Conservation (phyloP, 1,140 invertebrate genomes). For the Cyrtorhinus lividipennis region DNA sequence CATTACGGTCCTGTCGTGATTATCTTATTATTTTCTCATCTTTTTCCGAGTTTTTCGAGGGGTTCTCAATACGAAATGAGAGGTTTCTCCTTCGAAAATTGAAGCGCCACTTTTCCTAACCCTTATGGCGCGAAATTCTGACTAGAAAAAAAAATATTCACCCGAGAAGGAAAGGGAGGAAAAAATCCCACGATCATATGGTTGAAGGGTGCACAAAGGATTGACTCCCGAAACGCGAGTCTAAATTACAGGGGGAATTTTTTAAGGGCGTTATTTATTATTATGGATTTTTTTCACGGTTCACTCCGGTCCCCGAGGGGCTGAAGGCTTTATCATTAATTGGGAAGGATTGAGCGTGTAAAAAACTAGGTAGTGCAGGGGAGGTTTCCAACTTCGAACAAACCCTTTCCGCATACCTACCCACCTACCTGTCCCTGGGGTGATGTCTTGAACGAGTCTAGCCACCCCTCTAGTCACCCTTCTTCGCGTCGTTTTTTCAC, state of each 20-base stretch:
- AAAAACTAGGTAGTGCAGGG: background rate
- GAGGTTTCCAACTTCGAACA: background rate
- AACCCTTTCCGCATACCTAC: conserved; percentile 6
- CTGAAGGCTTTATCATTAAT: conserved; percentile 7
- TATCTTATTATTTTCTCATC: background rate
- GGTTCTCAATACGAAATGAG: background rate
- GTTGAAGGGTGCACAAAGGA: background rate
- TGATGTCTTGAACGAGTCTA: conserved; percentile 3
- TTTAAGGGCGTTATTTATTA: conserved; percentile 3
- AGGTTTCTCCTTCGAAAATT: background rate
- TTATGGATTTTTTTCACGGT: background rate
- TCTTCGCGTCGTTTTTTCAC: too few species aligned
- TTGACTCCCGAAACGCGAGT: conserved; percentile 9
- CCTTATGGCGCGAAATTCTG: background rate
- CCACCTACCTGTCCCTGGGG: background rate
- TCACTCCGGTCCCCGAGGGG: background rate
- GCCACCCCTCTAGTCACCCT: background rate
- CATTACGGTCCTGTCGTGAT: background rate
- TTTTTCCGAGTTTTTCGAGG: background rate
- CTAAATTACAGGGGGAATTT: conserved; percentile 2
- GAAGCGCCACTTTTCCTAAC: background rate
- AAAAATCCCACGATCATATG: background rate
- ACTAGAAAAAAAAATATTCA: background rate
- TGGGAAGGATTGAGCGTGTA: background rate
- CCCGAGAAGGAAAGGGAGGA: background rate